Evolutionary conservation across 2,797 vertebrate species (phyloP), one percentile per base, ranked within the genome.

Genomic region (Rhinophrynus dorsalis): DNA sequence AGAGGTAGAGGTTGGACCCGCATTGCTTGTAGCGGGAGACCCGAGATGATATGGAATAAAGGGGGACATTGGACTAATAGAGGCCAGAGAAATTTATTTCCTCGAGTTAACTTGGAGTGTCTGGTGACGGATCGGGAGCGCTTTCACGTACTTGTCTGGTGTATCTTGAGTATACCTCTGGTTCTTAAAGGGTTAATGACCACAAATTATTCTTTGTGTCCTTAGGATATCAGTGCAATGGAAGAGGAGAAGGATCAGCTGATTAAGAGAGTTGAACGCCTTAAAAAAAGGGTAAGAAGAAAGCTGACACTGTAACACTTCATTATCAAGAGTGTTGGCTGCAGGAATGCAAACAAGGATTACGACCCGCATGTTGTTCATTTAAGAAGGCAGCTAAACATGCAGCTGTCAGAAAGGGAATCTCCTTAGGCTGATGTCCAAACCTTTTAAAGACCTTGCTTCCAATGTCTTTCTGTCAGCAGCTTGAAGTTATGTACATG

Each of bases 191-290:
- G n/a, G n/a, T n/a, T n/a, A n/a, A n/a, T n/a, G n/a, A n/a, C n/a
- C n/a, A n/a, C n/a, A n/a, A n/a, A n/a, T n/a, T n/a, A n/a, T 12
- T 42, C 55, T 26, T 47, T 69, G 17, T 79, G n/a, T n/a, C n/a
- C 79, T 70, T 82, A 99, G 97, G 97, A 99, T 79, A 99, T 99
- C 44, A 82, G 82, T 76, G 92, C 93, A 6, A 99, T 99, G 97
- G 97, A 99, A 78, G 97, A 98, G 74, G 97, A 99, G 82, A 99
- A 98, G 74, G 95, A 96, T 76, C 96, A 98, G 76, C 90, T 99
- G 12, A 84, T 94, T 79, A 98, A 97, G 79, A 92, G 97, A 84
- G 95, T 99, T 11, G 97, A 99, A 65, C 91, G 93, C 78, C 83
- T 99, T 74, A 98, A 92, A 89, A 99, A 96, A 85, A 92, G 93